Evolutionary conservation across 1,140 invertebrate species (phyloP).

Genomic region (Melanaphis sacchari): DNA sequence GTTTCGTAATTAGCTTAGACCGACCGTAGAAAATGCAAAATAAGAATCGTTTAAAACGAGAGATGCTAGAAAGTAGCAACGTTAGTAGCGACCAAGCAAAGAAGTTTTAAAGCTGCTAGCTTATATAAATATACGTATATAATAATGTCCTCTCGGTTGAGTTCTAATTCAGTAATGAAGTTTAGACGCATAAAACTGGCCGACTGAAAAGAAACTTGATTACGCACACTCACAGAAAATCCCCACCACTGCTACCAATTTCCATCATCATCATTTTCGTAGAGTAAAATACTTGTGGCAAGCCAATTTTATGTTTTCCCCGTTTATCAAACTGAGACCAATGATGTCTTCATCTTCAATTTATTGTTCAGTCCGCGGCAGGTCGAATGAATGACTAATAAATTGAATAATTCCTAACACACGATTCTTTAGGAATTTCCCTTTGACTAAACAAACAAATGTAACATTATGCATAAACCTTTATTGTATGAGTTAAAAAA

Average conservation of each 20-base stretch:
- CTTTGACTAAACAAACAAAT: not conserved
- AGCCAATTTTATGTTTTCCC: not conserved
- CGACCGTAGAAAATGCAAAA: constrained; percentile 20
- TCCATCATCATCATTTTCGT: constrained; percentile 8
- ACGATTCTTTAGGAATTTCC: not conserved
- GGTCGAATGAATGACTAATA: not conserved
- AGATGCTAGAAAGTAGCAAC: not conserved
- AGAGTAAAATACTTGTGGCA: not conserved
- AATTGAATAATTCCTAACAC: not conserved
- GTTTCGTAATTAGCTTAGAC: not conserved
- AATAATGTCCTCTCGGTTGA: constrained; percentile 22
- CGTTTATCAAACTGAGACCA: not conserved
- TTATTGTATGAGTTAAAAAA: not conserved
- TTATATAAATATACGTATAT: not conserved
- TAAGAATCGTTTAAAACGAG: constrained; percentile 39
- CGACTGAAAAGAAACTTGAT: constrained; percentile 47
- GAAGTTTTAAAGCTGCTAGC: constrained; percentile 2
- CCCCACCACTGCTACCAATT: not conserved
- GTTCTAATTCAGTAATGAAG: constrained; percentile 45
- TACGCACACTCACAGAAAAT: not conserved
- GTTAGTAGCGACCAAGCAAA: not conserved
- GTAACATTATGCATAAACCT: not conserved
- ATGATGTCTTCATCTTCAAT: not conserved
- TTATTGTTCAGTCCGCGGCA: not conserved
- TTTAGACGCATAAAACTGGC: constrained; percentile 29